Conservation (phyloP, 2,888 invertebrate genomes). For the Tipula helvola region DNA sequence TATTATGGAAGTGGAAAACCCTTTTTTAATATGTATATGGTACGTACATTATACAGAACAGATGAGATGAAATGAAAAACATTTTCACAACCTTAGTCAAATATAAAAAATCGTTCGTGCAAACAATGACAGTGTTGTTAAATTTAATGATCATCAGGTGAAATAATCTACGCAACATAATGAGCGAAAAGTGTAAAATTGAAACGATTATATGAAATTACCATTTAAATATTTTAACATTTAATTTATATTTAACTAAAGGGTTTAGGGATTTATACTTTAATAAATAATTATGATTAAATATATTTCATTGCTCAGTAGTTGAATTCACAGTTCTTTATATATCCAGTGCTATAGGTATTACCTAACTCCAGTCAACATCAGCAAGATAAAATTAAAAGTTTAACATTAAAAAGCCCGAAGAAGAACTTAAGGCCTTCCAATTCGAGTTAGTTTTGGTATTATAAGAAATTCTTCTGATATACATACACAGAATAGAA, state of each 20-base stretch:
- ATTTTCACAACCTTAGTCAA: neutral
- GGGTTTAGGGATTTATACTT: neutral
- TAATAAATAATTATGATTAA: too few relatives aligned
- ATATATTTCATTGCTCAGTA: too few relatives aligned
- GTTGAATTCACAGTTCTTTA: too few relatives aligned
- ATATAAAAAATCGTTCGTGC: neutral
- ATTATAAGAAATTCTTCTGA: too few relatives aligned
- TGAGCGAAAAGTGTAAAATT: neutral
- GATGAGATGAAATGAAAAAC: neutral
- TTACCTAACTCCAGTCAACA: too few relatives aligned
- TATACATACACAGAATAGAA: too few relatives aligned
- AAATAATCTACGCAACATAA: neutral
- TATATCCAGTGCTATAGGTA: too few relatives aligned
- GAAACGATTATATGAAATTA: neutral
- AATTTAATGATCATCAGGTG: neutral
- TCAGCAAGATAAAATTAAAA: too few relatives aligned
- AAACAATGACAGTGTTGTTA: neutral
- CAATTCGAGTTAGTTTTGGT: too few relatives aligned
- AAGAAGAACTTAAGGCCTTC: too few relatives aligned
- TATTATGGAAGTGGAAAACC: neutral
- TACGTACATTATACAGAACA: neutral
- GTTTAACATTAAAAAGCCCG: too few relatives aligned
- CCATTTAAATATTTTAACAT: neutral
- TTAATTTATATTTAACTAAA: neutral
- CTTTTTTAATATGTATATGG: neutral